phyloP scores from a whole-genome alignment of 2,113 vertebrate species.

The Sarotherodon lohbergeri region DNA sequence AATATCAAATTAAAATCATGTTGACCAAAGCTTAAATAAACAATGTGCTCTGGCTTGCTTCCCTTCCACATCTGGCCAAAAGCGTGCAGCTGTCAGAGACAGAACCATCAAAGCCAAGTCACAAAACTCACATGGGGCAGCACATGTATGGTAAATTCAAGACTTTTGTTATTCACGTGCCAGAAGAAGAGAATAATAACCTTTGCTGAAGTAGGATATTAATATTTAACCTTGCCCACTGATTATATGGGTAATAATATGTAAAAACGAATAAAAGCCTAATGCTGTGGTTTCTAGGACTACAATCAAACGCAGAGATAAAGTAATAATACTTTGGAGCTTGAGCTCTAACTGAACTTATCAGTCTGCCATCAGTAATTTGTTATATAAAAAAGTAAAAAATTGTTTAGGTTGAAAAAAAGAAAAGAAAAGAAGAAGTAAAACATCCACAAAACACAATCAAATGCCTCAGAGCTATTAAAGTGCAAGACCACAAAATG shows the following conservation, averaged over 20 bases:
- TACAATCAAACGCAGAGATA: background rate
- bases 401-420: background rate
- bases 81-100: background rate
- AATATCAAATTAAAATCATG: constrained; percentile 7
- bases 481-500: constrained; percentile 17
- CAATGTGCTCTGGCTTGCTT: background rate
- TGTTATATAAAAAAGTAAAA: background rate
- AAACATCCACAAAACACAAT: background rate
- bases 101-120: background rate
- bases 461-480: background rate
- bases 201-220: background rate
- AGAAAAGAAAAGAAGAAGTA: background rate
- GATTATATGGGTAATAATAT: background rate
- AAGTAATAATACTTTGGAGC: background rate
- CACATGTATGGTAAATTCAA: background rate
- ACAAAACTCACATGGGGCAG: background rate
- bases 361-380: background rate
- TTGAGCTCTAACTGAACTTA: background rate
- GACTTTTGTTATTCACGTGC: background rate
- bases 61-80: background rate
- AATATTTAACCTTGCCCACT: background rate
- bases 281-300: background rate
- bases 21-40: background rate
- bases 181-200: background rate
- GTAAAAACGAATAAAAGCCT: background rate